These are phyloP conservation scores for Tetramorium simillimum DNA, from an alignment of 1,140 invertebrate species.

Conservation along the genomic window DNA sequence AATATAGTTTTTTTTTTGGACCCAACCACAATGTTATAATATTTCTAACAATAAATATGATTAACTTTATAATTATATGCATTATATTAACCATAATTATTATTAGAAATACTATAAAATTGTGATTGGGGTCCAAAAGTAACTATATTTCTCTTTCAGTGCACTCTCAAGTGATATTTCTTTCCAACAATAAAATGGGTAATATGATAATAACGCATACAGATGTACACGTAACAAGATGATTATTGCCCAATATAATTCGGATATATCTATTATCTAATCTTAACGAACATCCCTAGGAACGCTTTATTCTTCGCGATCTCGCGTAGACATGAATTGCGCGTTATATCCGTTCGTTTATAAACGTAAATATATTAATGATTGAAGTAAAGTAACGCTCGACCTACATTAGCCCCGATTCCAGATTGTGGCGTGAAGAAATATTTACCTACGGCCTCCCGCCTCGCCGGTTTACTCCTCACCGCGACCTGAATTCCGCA, in stretches of 20 bases:
- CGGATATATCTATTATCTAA: neutral
- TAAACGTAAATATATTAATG: conserved; percentile 34
- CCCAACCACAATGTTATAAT: no score
- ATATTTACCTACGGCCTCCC: conserved; percentile 45
- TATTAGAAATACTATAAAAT: no score
- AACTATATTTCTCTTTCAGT: neutral
- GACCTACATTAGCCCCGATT: conserved; percentile 54
- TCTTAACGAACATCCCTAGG: neutral
- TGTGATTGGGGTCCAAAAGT: no score
- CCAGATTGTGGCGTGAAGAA: conserved; percentile 57
- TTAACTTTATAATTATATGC: no score
- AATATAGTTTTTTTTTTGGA: no score
- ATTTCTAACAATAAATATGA: no score
- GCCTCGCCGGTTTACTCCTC: conserved; percentile 20
- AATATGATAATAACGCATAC: neutral
- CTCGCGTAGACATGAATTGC: neutral
- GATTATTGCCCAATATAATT: neutral
- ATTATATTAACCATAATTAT: no score
- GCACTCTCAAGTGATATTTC: neutral
- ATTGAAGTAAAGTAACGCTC: conserved; percentile 40
- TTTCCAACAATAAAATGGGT: no score
- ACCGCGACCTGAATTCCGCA: conserved; percentile 43
- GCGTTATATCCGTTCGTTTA: neutral
- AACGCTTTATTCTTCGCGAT: neutral
- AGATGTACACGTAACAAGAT: neutral